phyloP scores from a whole-genome alignment of 2,113 vertebrate species.

The Perca fluviatilis region DNA sequence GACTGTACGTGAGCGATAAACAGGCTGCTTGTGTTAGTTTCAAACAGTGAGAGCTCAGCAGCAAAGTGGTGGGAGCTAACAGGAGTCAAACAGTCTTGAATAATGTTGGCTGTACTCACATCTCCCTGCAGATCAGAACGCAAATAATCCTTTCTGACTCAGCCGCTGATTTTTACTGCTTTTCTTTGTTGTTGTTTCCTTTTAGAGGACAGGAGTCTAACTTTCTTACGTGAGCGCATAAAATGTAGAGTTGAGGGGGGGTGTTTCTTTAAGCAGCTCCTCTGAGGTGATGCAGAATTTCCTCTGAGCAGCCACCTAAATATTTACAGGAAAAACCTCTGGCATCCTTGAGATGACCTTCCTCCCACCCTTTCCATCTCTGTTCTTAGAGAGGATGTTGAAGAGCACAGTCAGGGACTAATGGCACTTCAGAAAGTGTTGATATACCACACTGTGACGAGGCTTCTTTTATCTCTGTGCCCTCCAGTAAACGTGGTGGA shows the following conservation, averaged over 20 bases:
- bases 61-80: constrained; percentile 11
- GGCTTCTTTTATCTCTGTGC: constrained; percentile 19
- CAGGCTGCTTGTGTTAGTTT: constrained; percentile 23
- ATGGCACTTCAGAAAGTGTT: background rate
- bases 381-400: constrained; percentile 61
- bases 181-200: constrained; percentile 53
- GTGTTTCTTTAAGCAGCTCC: constrained; percentile 52
- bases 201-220: background rate
- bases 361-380: constrained; percentile 36
- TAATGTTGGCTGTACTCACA: constrained; percentile 33
- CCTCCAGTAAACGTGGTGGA: constrained; percentile 96
- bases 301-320: constrained; percentile 46
- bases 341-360: constrained; percentile 54
- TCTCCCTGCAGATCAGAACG: constrained; percentile 32
- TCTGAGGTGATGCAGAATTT: constrained; percentile 53
- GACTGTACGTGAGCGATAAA: constrained; percentile 1
- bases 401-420: constrained; percentile 1
- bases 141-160: constrained; percentile 43
- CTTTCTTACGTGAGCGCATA: background rate
- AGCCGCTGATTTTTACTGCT: constrained; percentile 25
- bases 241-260: constrained; percentile 11
- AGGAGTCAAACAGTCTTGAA: constrained; percentile 15
- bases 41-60: constrained; percentile 35
- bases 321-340: constrained; percentile 59
- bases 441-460: background rate